Percentiles rank a stretch among this genome's conserved stretches.
phyloP scores from a whole-genome alignment of 2,113 vertebrate genomes.

The Entomyzon cyanotis region DNA sequence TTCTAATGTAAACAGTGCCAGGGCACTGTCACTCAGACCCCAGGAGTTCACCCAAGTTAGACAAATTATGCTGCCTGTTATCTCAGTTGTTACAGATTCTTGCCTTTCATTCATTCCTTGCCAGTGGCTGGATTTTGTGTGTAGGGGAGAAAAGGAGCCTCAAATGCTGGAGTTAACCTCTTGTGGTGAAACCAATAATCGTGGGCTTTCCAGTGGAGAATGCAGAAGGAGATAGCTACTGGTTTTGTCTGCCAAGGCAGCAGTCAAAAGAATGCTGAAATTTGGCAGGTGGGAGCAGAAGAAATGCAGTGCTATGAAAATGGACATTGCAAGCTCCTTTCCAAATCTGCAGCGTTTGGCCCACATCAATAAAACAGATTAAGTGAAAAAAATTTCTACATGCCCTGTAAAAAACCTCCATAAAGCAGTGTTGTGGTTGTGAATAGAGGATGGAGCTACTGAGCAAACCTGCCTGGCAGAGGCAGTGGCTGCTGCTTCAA shows the following conservation, averaged over 20 bases:
- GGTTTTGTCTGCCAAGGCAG: background rate
- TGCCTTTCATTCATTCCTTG: conserved; percentile 31
- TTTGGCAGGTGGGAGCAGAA: background rate
- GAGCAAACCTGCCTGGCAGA: background rate
- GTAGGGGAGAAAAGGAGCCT: background rate
- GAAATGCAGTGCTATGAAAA: background rate
- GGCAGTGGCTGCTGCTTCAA: background rate
- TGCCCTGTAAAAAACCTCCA: background rate
- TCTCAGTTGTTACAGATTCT: conserved; percentile 18
- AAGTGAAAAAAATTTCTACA: background rate
- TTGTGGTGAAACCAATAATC: background rate
- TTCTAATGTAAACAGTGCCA: background rate
- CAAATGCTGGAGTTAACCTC: background rate
- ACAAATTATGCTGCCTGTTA: conserved; percentile 6
- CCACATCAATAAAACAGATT: background rate
- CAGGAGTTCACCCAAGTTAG: conserved; percentile 17
- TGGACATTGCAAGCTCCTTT: background rate
- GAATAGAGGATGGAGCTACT: background rate
- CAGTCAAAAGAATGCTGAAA: background rate
- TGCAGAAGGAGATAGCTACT: background rate
- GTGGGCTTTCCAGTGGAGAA: background rate
- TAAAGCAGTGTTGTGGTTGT: background rate
- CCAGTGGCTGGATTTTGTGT: background rate
- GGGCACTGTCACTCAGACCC: conserved; percentile 33
- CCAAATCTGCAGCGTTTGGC: background rate